These are phyloP conservation scores for Herpailurus yagouaroundi DNA, from an alignment of 2,113 vertebrate genomes.

Conservation along the genomic window DNA sequence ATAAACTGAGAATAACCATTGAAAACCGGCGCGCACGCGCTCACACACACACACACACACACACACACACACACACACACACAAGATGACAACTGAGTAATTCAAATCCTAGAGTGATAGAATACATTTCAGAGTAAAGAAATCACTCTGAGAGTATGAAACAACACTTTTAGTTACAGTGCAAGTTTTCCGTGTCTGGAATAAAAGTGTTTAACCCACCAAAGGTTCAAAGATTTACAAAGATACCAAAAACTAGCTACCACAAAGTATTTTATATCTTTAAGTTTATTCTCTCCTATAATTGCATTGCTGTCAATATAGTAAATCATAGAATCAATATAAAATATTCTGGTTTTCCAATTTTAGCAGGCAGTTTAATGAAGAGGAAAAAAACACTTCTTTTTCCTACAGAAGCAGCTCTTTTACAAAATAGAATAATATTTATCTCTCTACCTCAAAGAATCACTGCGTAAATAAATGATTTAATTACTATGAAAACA, in stretches of 20 bases:
- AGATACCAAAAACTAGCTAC: slow-evolving; percentile 23
- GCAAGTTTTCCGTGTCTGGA: background rate
- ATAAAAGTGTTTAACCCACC: background rate
- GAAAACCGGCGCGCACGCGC: background rate
- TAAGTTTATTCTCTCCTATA: slow-evolving; percentile 24
- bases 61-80: background rate
- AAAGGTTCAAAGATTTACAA: slow-evolving; percentile 16
- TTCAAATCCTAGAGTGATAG: slow-evolving; percentile 19
- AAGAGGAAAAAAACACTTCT: background rate
- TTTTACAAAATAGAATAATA: background rate
- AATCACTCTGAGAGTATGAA: background rate
- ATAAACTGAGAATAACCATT: background rate
- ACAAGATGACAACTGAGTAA: background rate
- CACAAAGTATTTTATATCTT: slow-evolving; percentile 17
- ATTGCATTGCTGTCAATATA: background rate
- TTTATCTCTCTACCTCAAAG: background rate
- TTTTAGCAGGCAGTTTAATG: slow-evolving; percentile 26
- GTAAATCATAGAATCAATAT: background rate
- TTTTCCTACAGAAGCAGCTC: background rate
- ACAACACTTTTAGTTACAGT: background rate
- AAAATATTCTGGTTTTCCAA: slow-evolving; percentile 40
- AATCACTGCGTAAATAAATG: slow-evolving; percentile 18
- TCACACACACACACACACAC: background rate
- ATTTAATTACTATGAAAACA: slow-evolving; percentile 29
- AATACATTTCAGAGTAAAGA: slow-evolving; percentile 10